These are phyloP conservation scores for Ascaphus truei DNA, from an alignment of 2,113 vertebrate genomes.

Conservation along the genomic window DNA sequence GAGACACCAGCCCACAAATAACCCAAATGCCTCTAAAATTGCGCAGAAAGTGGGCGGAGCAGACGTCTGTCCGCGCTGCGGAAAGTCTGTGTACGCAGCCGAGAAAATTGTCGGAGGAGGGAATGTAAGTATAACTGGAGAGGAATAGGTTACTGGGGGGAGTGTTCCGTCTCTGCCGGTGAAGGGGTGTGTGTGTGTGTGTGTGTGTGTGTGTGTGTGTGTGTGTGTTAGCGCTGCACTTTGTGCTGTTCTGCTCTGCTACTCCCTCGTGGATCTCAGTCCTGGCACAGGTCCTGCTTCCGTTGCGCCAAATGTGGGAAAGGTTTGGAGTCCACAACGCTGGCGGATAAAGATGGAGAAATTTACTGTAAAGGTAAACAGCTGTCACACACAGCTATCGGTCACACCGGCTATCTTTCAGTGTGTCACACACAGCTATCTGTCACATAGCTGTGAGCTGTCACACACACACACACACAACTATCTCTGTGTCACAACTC, in stretches of 20 bases:
- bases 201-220: not conserved
- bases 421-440: too few relatives aligned
- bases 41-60: constrained; percentile 81
- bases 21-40: constrained; percentile 74
- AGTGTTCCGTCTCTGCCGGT: not conserved
- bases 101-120: constrained; percentile 92
- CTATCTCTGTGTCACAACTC: too few relatives aligned
- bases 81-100: constrained; percentile 82
- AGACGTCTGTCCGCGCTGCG: constrained; percentile 83
- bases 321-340: constrained; percentile 88
- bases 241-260: not conserved
- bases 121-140: constrained; percentile 65
- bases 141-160: not conserved
- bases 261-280: constrained; percentile 53
- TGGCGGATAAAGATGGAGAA: constrained; percentile 89
- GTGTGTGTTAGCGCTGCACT: too few relatives aligned
- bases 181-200: too few relatives aligned
- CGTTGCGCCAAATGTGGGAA: constrained; percentile 88
- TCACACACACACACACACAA: too few relatives aligned
- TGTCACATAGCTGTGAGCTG: too few relatives aligned
- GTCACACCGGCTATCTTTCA: too few relatives aligned
- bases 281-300: constrained; percentile 94
- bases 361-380: constrained; percentile 94
- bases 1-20: constrained; percentile 76
- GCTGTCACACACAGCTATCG: too few relatives aligned